These are phyloP conservation scores for Sardinella longiceps DNA, from an alignment of 2,797 vertebrate species.

Conservation along the genomic window DNA sequence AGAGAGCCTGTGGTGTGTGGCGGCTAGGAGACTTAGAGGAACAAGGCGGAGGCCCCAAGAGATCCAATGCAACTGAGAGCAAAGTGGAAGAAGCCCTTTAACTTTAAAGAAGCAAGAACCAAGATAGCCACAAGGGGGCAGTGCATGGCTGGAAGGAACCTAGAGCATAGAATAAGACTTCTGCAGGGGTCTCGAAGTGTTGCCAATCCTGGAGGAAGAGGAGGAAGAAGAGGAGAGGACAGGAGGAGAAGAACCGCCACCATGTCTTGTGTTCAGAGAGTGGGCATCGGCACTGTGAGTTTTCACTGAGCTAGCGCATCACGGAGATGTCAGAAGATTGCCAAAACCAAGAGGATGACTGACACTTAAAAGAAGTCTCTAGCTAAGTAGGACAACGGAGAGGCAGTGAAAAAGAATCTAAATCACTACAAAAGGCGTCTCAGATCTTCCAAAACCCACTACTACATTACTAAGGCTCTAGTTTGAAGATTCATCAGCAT, in stretches of 20 bases:
- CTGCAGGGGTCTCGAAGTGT: background rate
- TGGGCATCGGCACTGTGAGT: background rate
- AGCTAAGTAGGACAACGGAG: background rate
- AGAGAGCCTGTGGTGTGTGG: conserved; percentile 37
- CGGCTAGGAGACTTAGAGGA: conserved; percentile 51
- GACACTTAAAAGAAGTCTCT: background rate
- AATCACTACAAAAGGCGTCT: background rate
- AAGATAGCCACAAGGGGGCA: conserved; percentile 59
- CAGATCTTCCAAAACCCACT: background rate
- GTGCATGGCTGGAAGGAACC: conserved; percentile 37
- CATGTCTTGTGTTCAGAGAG: background rate
- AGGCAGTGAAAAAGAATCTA: background rate
- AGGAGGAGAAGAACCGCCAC: conserved; percentile 6
- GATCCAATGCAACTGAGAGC: conserved; percentile 52
- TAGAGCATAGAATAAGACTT: conserved; percentile 13
- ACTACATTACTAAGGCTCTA: background rate
- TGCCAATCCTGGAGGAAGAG: conserved; percentile 6
- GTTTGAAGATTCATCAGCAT: background rate
- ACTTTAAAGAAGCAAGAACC: conserved; percentile 1
- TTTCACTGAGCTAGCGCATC: background rate
- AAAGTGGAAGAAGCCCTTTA: conserved; percentile 19
- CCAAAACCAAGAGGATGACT: background rate
- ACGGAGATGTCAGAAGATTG: background rate
- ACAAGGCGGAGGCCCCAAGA: conserved; percentile 53
- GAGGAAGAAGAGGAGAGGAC: background rate